Conservation (phyloP, 2,888 invertebrate genomes). For the Acrobasis consociella region DNA sequence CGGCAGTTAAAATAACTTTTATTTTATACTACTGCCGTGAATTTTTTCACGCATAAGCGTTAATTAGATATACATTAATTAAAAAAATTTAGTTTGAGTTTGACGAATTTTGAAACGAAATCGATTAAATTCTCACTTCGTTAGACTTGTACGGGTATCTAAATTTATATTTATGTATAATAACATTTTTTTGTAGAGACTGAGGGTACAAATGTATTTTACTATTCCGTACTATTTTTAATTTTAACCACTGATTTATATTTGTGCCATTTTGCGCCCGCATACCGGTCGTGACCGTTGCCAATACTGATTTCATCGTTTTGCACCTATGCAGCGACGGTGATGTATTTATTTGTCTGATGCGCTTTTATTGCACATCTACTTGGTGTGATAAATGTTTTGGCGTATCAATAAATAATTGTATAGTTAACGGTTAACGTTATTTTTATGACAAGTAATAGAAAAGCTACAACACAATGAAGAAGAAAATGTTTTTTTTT, state of each 20-base stretch:
- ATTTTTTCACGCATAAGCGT: no score
- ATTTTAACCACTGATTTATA: constrained; percentile 58
- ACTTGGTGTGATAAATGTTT: not conserved
- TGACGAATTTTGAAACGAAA: no score
- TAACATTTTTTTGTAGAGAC: no score
- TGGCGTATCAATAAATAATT: not conserved
- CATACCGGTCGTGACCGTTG: constrained; percentile 35
- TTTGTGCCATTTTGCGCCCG: constrained; percentile 43
- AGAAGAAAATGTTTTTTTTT: no score
- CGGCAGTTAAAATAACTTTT: no score
- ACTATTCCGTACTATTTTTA: not conserved
- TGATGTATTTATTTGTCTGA: constrained; percentile 15
- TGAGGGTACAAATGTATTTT: not conserved
- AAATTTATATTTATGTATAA: no score
- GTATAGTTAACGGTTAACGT: not conserved
- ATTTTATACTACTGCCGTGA: no score
- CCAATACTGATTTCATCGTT: constrained; percentile 43
- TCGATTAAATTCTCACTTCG: no score
- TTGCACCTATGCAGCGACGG: constrained; percentile 17
- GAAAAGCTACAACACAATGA: not conserved
- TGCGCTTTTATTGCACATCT: not conserved
- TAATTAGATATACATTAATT: no score
- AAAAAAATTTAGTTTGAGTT: no score
- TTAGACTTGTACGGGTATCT: no score
- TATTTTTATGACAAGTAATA: not conserved